A percentile compares a stretch with the other conserved stretches of the same genome.
Evolutionary conservation across 2,797 vertebrate species (phyloP).

Genomic region (Etheostoma nigrum): DNA sequence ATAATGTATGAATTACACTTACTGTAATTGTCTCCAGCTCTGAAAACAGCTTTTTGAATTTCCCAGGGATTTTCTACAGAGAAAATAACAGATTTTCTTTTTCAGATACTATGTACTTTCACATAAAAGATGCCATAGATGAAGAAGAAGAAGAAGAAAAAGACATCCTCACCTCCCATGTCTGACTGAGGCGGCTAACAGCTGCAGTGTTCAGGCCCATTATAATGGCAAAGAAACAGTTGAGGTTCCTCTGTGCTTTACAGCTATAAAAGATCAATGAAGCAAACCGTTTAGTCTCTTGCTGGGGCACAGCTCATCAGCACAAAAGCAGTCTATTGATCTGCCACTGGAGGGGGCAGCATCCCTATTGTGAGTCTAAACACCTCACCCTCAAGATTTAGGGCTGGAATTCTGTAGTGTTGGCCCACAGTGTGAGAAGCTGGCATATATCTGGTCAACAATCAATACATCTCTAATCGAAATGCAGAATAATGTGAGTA

Average conservation of each 20-base stretch:
- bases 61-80: constrained; percentile 95
- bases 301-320: neutral
- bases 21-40: constrained; percentile 97
- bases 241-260: constrained; percentile 96
- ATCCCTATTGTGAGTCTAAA: constrained; percentile 16
- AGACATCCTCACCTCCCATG: constrained; percentile 91
- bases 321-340: constrained; percentile 38
- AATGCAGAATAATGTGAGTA: neutral
- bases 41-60: constrained; percentile 97
- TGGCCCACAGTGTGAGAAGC: neutral
- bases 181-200: constrained; percentile 93
- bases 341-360: constrained; percentile 65
- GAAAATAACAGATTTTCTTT: constrained; percentile 26
- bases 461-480: neutral
- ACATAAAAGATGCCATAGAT: neutral
- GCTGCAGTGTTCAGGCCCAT: constrained; percentile 98
- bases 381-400: neutral
- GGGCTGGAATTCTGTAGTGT: neutral
- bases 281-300: constrained; percentile 16
- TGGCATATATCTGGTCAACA: neutral
- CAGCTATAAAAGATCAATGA: constrained; percentile 82
- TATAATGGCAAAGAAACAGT: constrained; percentile 97
- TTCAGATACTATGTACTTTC: neutral
- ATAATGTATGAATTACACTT: constrained; percentile 75
- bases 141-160: neutral